A percentile compares a stretch with the other conserved stretches of the same genome.
Conservation (phyloP, 2,888 invertebrate genomes). For the Heliconius sara region DNA sequence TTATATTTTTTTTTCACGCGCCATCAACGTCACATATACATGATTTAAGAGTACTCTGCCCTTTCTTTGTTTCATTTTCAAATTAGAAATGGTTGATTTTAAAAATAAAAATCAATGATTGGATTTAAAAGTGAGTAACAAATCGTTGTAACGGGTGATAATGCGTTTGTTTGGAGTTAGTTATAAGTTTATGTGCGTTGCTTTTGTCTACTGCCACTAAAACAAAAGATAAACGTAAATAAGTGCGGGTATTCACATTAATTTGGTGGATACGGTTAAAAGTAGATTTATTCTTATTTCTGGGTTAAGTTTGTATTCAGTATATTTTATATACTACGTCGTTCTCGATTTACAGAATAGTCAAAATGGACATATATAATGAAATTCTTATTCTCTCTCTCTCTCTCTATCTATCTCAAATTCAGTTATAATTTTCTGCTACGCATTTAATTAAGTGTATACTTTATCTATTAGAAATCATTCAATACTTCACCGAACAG, state of each 20-base stretch:
- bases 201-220: constrained; percentile 47
- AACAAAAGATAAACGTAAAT: constrained; percentile 49
- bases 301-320: no score
- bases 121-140: constrained; percentile 60
- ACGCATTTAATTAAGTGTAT: no score
- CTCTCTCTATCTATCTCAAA: no score
- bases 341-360: background rate
- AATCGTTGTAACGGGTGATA: constrained; percentile 67
- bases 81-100: constrained; percentile 51
- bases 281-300: constrained; percentile 4
- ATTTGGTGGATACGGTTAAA: constrained; percentile 24
- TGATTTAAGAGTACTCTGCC: constrained; percentile 81
- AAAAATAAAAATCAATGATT: constrained; percentile 46
- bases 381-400: no score
- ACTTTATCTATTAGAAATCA: no score
- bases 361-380: background rate
- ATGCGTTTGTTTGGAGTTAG: constrained; percentile 61
- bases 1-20: constrained; percentile 62
- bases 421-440: no score
- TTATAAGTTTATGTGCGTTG: constrained; percentile 53
- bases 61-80: constrained; percentile 80
- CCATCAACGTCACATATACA: constrained; percentile 76
- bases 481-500: no score
- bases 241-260: constrained; percentile 46
- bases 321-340: background rate